Percentiles rank a stretch among this genome's conserved stretches.
Conservation (phyloP, 2,113 vertebrate species). For the Motacilla alba region DNA sequence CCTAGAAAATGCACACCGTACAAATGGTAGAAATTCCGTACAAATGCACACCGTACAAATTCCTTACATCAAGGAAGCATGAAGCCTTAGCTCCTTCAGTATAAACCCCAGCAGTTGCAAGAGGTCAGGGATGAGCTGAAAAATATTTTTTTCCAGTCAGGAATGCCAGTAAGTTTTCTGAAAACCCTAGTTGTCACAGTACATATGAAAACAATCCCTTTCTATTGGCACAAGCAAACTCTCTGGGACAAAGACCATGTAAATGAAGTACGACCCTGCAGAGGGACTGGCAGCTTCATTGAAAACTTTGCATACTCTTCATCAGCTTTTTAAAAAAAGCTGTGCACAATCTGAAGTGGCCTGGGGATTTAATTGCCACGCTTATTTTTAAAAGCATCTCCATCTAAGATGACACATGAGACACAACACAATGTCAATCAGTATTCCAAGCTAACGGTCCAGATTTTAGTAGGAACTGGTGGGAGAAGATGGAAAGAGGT, state of each 20-base stretch:
- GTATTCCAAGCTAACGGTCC: background rate
- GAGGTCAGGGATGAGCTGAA: background rate
- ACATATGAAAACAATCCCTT: background rate
- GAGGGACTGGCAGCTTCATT: background rate
- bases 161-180: background rate
- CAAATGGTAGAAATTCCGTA: background rate
- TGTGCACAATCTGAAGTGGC: background rate
- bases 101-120: background rate
- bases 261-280: background rate
- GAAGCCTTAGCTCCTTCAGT: background rate
- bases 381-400: slow-evolving; percentile 37
- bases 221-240: background rate
- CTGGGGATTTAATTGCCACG: background rate
- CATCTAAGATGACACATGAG: background rate
- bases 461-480: background rate
- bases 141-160: background rate
- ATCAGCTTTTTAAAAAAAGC: background rate
- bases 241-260: background rate
- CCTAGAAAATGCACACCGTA: background rate
- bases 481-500: background rate
- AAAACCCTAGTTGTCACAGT: background rate
- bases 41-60: background rate
- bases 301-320: background rate
- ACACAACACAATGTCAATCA: background rate
- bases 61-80: background rate